phyloP scores from a whole-genome alignment of 2,888 invertebrate genomes.

The Caenorhabditis sinica region DNA sequence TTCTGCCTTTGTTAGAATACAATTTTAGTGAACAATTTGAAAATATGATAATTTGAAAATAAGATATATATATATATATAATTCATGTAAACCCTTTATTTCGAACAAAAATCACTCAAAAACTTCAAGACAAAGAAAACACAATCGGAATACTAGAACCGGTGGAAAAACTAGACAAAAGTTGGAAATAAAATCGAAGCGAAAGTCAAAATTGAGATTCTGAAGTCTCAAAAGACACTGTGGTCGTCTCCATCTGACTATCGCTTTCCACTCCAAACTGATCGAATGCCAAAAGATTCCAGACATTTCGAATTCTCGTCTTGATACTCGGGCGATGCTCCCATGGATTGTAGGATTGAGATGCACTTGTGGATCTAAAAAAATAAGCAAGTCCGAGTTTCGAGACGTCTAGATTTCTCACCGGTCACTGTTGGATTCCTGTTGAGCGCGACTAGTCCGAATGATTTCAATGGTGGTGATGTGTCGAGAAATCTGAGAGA shows the following conservation, averaged over 20 bases:
- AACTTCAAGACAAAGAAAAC: conserved; percentile 13
- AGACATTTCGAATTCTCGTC: conserved; percentile 34
- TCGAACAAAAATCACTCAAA: neutral
- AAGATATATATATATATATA: too few relatives aligned
- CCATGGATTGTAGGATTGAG: conserved; percentile 21
- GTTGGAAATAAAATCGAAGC: neutral
- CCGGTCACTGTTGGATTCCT: conserved; percentile 8
- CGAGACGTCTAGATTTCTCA: neutral
- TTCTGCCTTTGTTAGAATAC: too few relatives aligned
- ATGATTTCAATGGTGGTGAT: conserved; percentile 65
- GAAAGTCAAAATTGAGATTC: neutral
- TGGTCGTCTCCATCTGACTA: neutral
- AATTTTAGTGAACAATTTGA: too few relatives aligned
- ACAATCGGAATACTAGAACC: conserved; percentile 23
- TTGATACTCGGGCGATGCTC: conserved; percentile 17
- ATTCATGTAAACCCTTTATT: too few relatives aligned
- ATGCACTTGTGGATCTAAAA: neutral
- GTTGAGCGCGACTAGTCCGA: conserved; percentile 4
- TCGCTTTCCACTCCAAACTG: conserved; percentile 23
- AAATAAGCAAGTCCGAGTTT: neutral
- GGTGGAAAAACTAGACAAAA: conserved; percentile 13
- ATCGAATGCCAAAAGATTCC: conserved; percentile 52
- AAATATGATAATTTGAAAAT: too few relatives aligned
- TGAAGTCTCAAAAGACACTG: conserved; percentile 7
- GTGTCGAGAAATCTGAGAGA: conserved; percentile 62